Evolutionary conservation across 2,113 vertebrate species (phyloP), one percentile per base, ranked within the genome.

Genomic region (Triplophysa siluroides): DNA sequence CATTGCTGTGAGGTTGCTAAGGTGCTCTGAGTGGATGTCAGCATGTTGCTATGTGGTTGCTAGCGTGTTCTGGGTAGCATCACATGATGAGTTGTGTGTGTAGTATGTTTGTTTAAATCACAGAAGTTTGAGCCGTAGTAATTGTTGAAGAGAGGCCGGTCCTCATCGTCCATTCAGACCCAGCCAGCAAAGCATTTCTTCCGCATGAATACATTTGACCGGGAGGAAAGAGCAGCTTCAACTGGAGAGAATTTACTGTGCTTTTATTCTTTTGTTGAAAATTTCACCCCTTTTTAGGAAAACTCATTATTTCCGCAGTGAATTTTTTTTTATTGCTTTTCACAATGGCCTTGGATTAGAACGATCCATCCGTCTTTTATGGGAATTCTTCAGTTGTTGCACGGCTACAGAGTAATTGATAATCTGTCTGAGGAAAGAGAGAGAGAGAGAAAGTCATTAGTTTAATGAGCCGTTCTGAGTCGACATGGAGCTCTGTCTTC

Each of bases 301-400:
- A 81, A 81, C 82, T 54, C 81, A 60, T 88, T 84, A 69, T 78
- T 88, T 85, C 86, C 70, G 83, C 67, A 78, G 71, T 77, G 86
- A 87, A 88, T 88, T 21, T 0, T 83, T 29, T 87, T 90, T 88
- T 86, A 86, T 56, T 69, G 80, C 83, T 69, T 72, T 23, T 66
- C 43, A 83, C 81, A 86, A 58, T 83, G 56, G 66, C 78, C 83
- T 79, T 87, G 78, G 71, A 88, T 91, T 91, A 86, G 74, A 76
- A 84, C 70, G 72, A 88, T 90, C 86, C 62, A 45, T 38, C 29
- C 80, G 62, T 68, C 70, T 64, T 78, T 77, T 83, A 78, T 83
- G 64, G 50, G 67, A 33, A 29, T 19, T 26, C 38, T 29, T 29
- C 12, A 14, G 33, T 72, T 62, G 41, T 71, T 75, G 29, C 12